Evolutionary conservation across 2,797 vertebrate genomes (phyloP).

Genomic region (Danio aesculapii): DNA sequence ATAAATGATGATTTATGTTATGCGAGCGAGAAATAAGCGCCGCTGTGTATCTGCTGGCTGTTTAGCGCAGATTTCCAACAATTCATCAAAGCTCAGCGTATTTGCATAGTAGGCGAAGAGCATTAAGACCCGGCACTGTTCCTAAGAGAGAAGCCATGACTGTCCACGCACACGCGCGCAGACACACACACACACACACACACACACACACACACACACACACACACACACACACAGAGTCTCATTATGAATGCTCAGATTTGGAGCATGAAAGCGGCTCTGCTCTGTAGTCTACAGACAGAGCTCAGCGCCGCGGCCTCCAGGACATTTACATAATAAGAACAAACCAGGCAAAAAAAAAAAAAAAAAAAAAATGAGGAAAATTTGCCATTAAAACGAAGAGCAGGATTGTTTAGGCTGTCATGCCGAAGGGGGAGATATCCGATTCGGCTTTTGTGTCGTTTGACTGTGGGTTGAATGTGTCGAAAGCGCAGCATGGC

Average conservation of each 20-base stretch:
- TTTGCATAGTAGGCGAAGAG: slow-evolving; percentile 47
- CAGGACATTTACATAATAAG: slow-evolving; percentile 52
- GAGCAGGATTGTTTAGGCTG: slow-evolving; percentile 2
- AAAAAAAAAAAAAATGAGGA: not conserved
- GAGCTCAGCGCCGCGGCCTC: slow-evolving; percentile 14
- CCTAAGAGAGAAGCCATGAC: slow-evolving; percentile 44
- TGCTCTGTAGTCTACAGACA: slow-evolving; percentile 44
- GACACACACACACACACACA: slow-evolving; percentile 41
- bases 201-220: slow-evolving; percentile 36
- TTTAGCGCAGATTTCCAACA: slow-evolving; percentile 45
- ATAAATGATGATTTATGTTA: slow-evolving; percentile 25
- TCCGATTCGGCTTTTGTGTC: slow-evolving; percentile 1
- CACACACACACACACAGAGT: slow-evolving; percentile 24
- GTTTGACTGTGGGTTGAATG: not conserved
- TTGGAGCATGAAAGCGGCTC: slow-evolving; percentile 50
- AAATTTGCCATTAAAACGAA: not conserved
- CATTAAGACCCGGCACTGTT: slow-evolving; percentile 45
- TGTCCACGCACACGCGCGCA: not conserved
- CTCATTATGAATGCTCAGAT: slow-evolving; percentile 52
- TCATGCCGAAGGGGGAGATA: slow-evolving; percentile 9
- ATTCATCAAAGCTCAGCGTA: slow-evolving; percentile 38
- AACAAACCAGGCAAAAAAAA: slow-evolving; percentile 28
- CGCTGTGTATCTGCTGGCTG: slow-evolving; percentile 30
- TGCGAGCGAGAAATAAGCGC: slow-evolving; percentile 1
- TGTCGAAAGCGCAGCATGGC: not conserved